Conservation (phyloP, 2,113 vertebrate genomes). For the Ondatra zibethicus region DNA sequence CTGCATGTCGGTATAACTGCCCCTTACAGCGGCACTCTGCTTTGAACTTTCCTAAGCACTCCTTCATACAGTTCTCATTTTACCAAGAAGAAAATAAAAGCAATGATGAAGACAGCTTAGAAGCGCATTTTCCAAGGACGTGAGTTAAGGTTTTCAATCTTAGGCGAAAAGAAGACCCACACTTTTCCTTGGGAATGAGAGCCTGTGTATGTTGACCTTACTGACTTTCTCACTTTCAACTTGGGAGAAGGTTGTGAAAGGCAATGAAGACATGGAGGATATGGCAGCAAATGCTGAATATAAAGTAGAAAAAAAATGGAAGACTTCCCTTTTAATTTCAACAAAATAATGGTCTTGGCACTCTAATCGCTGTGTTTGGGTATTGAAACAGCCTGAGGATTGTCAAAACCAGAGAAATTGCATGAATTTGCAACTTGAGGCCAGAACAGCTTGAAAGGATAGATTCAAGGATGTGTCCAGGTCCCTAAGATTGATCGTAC, state of each 20-base stretch:
- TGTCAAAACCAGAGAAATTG: conserved; percentile 63
- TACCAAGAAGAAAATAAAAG: conserved; percentile 51
- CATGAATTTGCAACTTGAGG: conserved; percentile 58
- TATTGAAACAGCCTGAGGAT: conserved; percentile 54
- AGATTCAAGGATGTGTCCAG: conserved; percentile 48
- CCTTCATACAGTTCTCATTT: conserved; percentile 58
- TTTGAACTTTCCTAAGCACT: conserved; percentile 63
- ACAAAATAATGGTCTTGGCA: conserved; percentile 68
- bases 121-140: conserved; percentile 70
- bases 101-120: conserved; percentile 57
- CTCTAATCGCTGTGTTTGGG: conserved; percentile 56
- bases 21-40: neutral
- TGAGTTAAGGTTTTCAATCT: conserved; percentile 63
- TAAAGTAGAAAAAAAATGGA: conserved; percentile 65
- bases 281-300: conserved; percentile 65
- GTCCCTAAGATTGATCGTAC: conserved; percentile 53
- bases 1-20: neutral
- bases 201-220: conserved; percentile 69
- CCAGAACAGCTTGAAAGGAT: conserved; percentile 64
- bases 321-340: conserved; percentile 64
- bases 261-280: conserved; percentile 64
- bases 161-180: conserved; percentile 53
- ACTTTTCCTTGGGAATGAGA: conserved; percentile 60
- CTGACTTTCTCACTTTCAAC: conserved; percentile 68
- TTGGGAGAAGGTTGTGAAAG: conserved; percentile 75